Evolutionary conservation across 2,113 vertebrate species (phyloP).

Genomic region (Antigone vipio): DNA sequence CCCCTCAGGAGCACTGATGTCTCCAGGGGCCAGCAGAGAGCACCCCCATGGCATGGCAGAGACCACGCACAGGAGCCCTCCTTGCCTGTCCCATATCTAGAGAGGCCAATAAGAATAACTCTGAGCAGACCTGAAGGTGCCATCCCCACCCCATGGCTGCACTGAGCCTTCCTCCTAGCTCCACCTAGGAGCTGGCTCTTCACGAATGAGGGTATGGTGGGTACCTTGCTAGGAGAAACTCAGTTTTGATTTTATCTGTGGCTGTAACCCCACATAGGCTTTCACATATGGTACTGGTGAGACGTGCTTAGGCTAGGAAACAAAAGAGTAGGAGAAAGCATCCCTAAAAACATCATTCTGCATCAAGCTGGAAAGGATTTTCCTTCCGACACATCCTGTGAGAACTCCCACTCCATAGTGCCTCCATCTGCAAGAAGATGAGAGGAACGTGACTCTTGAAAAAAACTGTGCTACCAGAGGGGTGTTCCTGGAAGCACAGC

Average conservation of each 20-base stretch:
- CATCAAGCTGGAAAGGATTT: background rate
- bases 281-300: background rate
- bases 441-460: slow-evolving; percentile 13
- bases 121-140: background rate
- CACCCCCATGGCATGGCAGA: background rate
- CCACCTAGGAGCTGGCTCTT: background rate
- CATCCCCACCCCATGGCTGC: background rate
- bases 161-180: background rate
- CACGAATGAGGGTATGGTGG: accelerated
- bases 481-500: background rate
- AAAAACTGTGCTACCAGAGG: background rate
- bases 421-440: background rate
- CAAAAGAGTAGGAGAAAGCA: background rate
- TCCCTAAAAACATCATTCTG: background rate
- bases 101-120: background rate
- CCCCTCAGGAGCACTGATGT: background rate
- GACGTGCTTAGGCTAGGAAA: background rate
- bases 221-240: background rate
- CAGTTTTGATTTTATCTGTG: background rate
- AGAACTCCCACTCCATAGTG: background rate
- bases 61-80: accelerated
- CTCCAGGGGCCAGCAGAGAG: background rate
- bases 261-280: background rate
- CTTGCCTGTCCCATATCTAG: background rate
- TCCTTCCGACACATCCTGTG: accelerated